Evolutionary conservation across 2,797 vertebrate genomes (phyloP), one percentile per base, ranked within the genome.

Genomic region (Carcharodon carcharias): DNA sequence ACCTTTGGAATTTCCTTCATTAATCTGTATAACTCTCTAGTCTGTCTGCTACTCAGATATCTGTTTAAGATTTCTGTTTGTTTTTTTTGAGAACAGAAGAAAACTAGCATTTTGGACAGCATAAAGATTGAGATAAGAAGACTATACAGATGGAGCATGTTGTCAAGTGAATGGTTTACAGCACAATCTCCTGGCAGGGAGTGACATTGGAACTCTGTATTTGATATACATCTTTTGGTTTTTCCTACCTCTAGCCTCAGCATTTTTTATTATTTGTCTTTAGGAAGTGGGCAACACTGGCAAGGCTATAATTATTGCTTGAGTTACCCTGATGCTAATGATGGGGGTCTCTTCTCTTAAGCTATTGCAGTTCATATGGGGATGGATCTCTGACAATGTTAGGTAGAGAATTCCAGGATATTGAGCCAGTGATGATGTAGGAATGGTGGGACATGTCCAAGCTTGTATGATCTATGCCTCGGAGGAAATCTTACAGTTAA

Each of bases 1-100:
- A 50, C 9, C 45, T 31, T 95, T 95, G 65, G 93, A 71, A 95
- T 71, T 71, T 50, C 65, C 67, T 95, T 71, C 93, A 71, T 71
- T 71, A 71, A 50, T 69, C 93, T 35, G 63, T 50, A 65, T 21
- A 95, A 95, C 28, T 54, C 45, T 45, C 45, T 45, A 95, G 40
- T 71, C 65, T 95, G 18, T 31, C 93, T 54, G 93, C 2, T 31
- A 71, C 93, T 95, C 93, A 28, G 40, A 67, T 45, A 94, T 50
- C 7, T 67, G 67, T 50, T 65, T 40, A 63, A 94, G 35, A 67
- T 40, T 94, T 67, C 92, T 50, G 45, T 6, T 67, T 21, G 35
- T 58, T 69, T 95, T 71, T 71, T 31, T 71, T 28, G 40, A 31
- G 40, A 71, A 63, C 65, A 95, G 28, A 71, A 71, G 11, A 58